Evolutionary conservation across 2,888 invertebrate species (phyloP).

Genomic region (Stenotaenia linearis): DNA sequence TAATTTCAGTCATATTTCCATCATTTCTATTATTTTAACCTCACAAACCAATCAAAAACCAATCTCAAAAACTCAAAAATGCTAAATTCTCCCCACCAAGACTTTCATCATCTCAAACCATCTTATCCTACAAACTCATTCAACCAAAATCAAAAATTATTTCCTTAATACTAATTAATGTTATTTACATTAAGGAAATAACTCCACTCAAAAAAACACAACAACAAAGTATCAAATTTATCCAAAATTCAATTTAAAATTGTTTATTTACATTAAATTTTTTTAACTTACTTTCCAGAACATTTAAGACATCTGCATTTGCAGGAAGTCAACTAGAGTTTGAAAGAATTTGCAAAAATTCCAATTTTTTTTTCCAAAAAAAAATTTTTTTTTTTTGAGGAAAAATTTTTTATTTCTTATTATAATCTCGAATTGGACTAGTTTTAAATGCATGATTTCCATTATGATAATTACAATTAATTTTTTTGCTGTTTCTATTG

Average conservation of each 20-base stretch:
- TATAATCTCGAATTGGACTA: background rate
- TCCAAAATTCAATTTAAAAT: background rate
- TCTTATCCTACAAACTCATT: background rate
- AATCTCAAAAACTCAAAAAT: too few relatives aligned
- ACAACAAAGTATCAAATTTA: too few relatives aligned
- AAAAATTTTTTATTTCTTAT: background rate
- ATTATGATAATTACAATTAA: background rate
- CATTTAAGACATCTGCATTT: background rate
- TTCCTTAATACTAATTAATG: background rate
- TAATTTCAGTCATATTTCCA: too few relatives aligned
- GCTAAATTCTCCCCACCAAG: too few relatives aligned
- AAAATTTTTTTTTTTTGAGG: background rate
- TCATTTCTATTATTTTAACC: too few relatives aligned
- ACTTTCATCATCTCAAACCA: too few relatives aligned
- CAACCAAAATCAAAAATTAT: background rate
- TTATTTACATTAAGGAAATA: background rate
- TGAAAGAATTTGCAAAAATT: background rate
- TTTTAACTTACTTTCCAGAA: background rate
- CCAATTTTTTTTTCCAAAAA: too few relatives aligned
- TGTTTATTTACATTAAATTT: conserved; percentile 30
- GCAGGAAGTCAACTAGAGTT: background rate
- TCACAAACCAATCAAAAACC: too few relatives aligned
- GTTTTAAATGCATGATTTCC: background rate
- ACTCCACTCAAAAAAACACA: too few relatives aligned
- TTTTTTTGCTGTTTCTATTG: background rate